A percentile compares a stretch with the other conserved stretches of the same genome.
Evolutionary conservation across 1,140 invertebrate species (phyloP).

Genomic region (Kradibia gibbosae): DNA sequence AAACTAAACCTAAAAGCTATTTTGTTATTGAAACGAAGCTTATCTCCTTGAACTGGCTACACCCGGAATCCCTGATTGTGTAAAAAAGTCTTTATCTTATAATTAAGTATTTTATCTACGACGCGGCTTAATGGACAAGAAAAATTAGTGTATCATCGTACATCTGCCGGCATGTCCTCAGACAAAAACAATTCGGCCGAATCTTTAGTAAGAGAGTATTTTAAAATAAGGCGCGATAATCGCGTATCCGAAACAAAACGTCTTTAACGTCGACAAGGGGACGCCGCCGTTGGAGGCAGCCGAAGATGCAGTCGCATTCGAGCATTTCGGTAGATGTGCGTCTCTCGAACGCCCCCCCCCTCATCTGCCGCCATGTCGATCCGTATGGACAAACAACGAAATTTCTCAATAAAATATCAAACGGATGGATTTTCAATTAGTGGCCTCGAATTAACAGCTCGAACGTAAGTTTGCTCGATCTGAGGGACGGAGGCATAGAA

Average conservation of each 20-base stretch:
- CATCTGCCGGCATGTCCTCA: constrained; percentile 17
- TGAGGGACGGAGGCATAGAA: background rate
- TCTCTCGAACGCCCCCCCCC: too few species aligned
- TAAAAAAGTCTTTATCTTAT: constrained; percentile 29
- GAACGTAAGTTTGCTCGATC: constrained; percentile 49
- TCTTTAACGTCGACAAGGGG: constrained; percentile 31
- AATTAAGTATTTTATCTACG: constrained; percentile 36
- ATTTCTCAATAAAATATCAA: constrained; percentile 25
- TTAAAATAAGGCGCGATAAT: background rate
- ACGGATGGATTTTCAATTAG: constrained; percentile 44
- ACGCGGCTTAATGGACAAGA: background rate
- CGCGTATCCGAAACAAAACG: background rate
- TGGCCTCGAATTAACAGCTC: constrained; percentile 17
- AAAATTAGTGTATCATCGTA: constrained; percentile 41
- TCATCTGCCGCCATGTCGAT: background rate
- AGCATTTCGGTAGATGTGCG: too few species aligned
- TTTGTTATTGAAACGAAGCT: constrained; percentile 17
- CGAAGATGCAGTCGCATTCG: background rate
- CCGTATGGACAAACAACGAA: background rate
- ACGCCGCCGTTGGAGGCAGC: background rate
- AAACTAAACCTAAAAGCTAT: background rate
- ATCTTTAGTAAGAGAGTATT: background rate
- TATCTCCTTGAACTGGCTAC: background rate
- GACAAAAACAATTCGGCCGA: background rate
- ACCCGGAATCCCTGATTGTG: background rate